Base-by-base conservation (phyloP, 2,797 vertebrate species). In the Alectoris magna region DNA sequence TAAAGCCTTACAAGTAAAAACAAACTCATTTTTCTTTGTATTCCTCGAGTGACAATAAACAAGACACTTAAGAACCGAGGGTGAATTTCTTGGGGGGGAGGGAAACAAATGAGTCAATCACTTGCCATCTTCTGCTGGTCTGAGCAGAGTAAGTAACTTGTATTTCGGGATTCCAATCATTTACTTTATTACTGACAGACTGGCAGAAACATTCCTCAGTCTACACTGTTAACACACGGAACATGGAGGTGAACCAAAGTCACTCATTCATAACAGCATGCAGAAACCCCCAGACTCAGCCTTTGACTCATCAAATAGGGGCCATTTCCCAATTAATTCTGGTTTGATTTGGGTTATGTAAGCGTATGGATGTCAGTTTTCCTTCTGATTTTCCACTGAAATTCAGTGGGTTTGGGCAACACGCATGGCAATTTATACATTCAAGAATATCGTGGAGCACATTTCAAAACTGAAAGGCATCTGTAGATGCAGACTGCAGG, bases 1-100 rank as follows among this genome's bases (percentile, higher is more conserved):
- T 98, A 97, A 98, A 97, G 98, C 98, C 98, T 98, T 98, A 98
- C 97, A 98, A 98, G 98, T 97, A 97, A 98, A 98, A 98, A 98
- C 98, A 98, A 97, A 98, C 97, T 97, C 91, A 78, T 97, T 98
- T 98, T 98, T 97, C 95, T 98, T 97, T 97, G 95, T 36, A 73
- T 97, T 98, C 97, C 97, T 98, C 94, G n/a, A 97, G 97, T 84
- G 94, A 97, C 96, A 98, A 95, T 55, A 96, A 97, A 96, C 97
- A 98, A 97, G 96, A 98, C 97, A 98, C 97, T 98, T 98, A 97
- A 98, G 94, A 97, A 97, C 91, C 72, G 96, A 97, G 95, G 94
- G 91, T 60, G 91, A 95, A 79, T 92, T 94, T 97, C 91, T 97
- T 70, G 72, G 58, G 55, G 70, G 49, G 23, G 53, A 46, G 70